These are phyloP conservation scores for Notarius lentiginosus DNA, from an alignment of 2,113 vertebrate genomes.

Conservation along the genomic window DNA sequence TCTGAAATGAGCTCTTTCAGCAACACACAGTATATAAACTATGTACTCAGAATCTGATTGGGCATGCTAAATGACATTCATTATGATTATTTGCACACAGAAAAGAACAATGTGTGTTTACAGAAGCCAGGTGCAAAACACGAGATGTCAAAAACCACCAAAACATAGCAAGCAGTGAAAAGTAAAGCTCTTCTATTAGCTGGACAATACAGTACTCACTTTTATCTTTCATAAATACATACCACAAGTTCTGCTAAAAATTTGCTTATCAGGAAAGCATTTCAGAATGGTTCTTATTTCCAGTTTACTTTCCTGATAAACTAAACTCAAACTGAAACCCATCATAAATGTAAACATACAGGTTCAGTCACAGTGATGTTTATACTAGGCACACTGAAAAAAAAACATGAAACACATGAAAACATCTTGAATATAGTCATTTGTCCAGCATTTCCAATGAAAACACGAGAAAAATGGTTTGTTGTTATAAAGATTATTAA, in stretches of 20 bases:
- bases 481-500: background rate
- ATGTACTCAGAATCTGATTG: background rate
- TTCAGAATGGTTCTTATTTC: no score
- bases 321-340: background rate
- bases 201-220: background rate
- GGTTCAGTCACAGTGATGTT: background rate
- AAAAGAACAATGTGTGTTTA: background rate
- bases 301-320: background rate
- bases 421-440: background rate
- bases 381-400: background rate
- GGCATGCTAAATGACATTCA: background rate
- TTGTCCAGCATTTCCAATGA: background rate
- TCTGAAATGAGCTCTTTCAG: background rate
- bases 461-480: background rate
- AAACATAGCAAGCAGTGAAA: background rate
- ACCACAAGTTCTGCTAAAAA: background rate
- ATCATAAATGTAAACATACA: background rate
- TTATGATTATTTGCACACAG: background rate
- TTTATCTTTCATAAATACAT: background rate
- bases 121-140: conserved; percentile 13
- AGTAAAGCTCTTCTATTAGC: background rate
- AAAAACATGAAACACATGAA: background rate
- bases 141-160: background rate
- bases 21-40: background rate
- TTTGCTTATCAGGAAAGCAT: background rate